These are phyloP conservation scores for Pedicia rivosa DNA, from an alignment of 2,888 invertebrate genomes.

Conservation along the genomic window DNA sequence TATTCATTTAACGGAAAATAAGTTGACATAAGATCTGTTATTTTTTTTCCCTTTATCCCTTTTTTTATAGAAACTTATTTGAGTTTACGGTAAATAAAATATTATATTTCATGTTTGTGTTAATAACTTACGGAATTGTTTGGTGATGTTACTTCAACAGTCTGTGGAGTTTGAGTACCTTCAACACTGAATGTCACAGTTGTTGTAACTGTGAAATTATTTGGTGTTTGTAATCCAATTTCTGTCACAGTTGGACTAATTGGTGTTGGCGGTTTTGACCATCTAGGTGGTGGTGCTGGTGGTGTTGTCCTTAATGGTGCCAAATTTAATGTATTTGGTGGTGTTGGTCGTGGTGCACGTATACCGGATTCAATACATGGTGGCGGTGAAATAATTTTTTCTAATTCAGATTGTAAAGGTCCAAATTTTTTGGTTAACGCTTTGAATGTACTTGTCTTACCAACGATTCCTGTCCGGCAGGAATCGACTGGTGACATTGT, in stretches of 20 bases:
- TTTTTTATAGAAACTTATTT: too few relatives aligned
- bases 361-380: conserved; percentile 35
- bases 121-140: conserved; percentile 17
- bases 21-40: too few relatives aligned
- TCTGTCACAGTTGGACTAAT: conserved; percentile 26
- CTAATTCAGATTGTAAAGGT: too few relatives aligned
- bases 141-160: conserved; percentile 29
- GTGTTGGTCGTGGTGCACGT: conserved; percentile 56
- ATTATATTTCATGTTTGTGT: too few relatives aligned
- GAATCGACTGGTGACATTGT: conserved; percentile 54
- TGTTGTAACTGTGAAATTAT: conserved; percentile 70
- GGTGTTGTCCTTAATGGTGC: conserved; percentile 24
- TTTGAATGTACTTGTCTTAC: conserved; percentile 13
- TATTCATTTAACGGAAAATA: not conserved
- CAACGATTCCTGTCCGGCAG: conserved; percentile 16
- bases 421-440: not conserved
- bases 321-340: conserved; percentile 69
- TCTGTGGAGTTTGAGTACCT: conserved; percentile 18
- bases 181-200: conserved; percentile 67
- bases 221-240: conserved; percentile 32
- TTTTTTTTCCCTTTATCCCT: too few relatives aligned
- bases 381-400: conserved; percentile 14
- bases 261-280: conserved; percentile 23
- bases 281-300: conserved; percentile 6
- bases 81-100: too few relatives aligned